Evolutionary conservation across 1,140 invertebrate species (phyloP).

Genomic region (Thaumetopoea pityocampa): DNA sequence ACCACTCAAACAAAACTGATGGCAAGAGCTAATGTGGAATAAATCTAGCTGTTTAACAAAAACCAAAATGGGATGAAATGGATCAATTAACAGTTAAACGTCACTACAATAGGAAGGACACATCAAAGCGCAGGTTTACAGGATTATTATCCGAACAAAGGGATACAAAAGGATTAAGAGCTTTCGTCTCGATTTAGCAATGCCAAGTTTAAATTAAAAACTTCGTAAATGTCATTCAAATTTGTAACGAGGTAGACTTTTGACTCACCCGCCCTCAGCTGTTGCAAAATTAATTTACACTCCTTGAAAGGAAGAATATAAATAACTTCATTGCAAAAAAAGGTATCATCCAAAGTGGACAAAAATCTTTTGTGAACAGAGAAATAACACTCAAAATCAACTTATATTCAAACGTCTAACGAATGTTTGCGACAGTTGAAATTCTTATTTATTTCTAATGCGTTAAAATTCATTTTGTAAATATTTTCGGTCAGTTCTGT

Average conservation of each 20-base stretch:
- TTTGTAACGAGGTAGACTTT: slow-evolving; percentile 50
- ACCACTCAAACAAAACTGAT: too few relatives aligned
- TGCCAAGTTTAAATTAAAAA: slow-evolving; percentile 34
- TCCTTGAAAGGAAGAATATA: slow-evolving; percentile 36
- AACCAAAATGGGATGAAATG: slow-evolving; percentile 17
- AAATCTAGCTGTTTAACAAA: too few relatives aligned
- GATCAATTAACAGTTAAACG: slow-evolving; percentile 28
- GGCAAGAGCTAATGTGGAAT: too few relatives aligned
- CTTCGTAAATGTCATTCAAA: slow-evolving; percentile 47
- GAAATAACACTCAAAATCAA: slow-evolving; percentile 66
- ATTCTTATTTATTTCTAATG: slow-evolving; percentile 18
- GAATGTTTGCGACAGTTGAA: slow-evolving; percentile 6
- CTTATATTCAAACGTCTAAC: slow-evolving; percentile 40
- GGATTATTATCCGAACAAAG: slow-evolving; percentile 36
- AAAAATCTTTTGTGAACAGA: slow-evolving; percentile 61
- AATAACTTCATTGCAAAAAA: slow-evolving; percentile 45
- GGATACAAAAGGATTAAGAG: slow-evolving; percentile 41
- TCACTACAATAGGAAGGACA: slow-evolving; percentile 11
- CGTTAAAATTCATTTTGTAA: slow-evolving; percentile 24
- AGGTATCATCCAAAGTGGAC: slow-evolving; percentile 39
- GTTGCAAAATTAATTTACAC: slow-evolving; percentile 43
- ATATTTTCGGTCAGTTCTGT: slow-evolving; percentile 34
- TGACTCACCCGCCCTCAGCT: slow-evolving; percentile 28
- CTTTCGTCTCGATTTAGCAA: slow-evolving; percentile 28
- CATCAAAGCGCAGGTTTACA: slow-evolving; percentile 28